Evolutionary conservation across 2,113 vertebrate genomes (phyloP).

Genomic region (Crocuta crocuta): DNA sequence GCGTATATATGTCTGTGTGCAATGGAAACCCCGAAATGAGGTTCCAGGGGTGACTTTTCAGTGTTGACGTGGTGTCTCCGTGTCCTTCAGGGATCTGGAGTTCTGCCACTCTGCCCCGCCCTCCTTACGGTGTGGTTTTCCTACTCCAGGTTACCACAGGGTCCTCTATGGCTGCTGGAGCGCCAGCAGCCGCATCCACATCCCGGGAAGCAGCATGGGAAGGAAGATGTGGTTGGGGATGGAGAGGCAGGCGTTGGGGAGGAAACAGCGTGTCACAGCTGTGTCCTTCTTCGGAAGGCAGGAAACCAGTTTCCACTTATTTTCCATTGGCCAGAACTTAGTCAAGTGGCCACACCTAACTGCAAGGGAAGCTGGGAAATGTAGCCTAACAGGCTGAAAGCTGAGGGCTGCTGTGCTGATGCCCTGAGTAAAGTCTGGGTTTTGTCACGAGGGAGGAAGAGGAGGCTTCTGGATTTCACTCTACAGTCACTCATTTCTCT

Average conservation of each 20-base stretch:
- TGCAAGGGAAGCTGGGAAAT: background rate
- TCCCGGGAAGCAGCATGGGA: background rate
- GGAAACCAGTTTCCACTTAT: background rate
- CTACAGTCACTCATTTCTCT: accelerated
- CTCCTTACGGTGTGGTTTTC: background rate
- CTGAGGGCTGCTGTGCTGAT: background rate
- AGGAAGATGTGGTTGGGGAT: background rate
- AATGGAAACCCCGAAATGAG: background rate
- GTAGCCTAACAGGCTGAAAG: background rate
- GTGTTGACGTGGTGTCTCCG: background rate
- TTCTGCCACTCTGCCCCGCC: background rate
- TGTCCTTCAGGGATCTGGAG: background rate
- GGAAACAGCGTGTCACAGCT: background rate
- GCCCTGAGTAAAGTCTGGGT: background rate
- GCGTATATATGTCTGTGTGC: accelerated
- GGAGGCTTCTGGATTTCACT: background rate
- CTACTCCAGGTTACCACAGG: background rate
- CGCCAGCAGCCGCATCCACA: background rate
- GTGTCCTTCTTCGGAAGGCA: background rate
- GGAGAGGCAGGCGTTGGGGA: background rate
- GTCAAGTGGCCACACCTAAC: background rate
- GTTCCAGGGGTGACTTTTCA: background rate
- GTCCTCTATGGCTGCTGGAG: background rate
- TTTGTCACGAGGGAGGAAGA: background rate
- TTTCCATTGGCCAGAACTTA: background rate